Evolutionary conservation across 1,140 invertebrate species (phyloP), one percentile per base, ranked within the genome.

Genomic region (Pseudobourletiella spinata): DNA sequence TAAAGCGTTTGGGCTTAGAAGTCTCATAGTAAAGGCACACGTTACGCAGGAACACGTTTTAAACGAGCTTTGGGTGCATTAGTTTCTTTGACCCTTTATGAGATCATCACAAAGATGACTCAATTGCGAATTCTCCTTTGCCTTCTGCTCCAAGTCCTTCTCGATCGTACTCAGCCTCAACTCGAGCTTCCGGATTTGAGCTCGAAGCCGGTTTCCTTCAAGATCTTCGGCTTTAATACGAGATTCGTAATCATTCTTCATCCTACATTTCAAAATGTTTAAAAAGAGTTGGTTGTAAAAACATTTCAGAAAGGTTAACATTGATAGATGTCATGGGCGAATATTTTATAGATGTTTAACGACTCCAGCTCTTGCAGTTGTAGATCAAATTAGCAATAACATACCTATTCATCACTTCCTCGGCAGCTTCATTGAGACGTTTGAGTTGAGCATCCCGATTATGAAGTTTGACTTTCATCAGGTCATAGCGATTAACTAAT

Each of bases 91-190:
- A 16, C 63, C 63, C 28, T 59, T 44, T 16, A 64, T 64, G 3
- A 64, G 26, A 25, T 64, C 63, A 22, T 64, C 57, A 24, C 63
- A 64, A 1, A 64, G 35, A 1, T 18, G 29, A 46, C 52, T 59
- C 4, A 64, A 26, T 29, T 64, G 57, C 1, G 50, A n/a, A 42
- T 64, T 64, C 32, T 64, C 63, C 29, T 59, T 64, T 18, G 30
- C 39, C 32, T 64, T 64, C 29, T 64, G 57, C 44, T 59, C 48
- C 22, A 64, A 24, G 46, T 64, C 63, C 20, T 59, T 59, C 25
- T 59, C 63, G 22, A 57, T 28, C 16, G 57, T 64, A 24, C n/a
- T 26, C 39, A 64, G 20, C 28, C 50, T 48, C 25, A 64, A 42
- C 22, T 64, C 63, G n/a, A 56, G 3, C 32, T 46, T 59, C 18